Conservation (phyloP, 1,140 invertebrate species). For the Aphelenchoides fujianensis region DNA sequence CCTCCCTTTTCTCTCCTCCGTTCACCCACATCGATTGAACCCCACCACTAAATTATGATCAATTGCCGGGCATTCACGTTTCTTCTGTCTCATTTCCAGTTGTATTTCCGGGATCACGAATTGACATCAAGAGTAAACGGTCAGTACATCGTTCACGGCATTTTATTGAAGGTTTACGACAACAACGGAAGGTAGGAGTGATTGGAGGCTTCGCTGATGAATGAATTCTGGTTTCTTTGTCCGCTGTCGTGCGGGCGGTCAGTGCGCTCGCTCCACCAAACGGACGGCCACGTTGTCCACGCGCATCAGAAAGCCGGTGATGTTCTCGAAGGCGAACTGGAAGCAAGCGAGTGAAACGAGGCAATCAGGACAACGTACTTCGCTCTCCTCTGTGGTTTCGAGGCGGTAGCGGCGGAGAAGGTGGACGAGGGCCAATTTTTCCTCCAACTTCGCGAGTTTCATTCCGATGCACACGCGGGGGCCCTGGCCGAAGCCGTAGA, state of each 20-base stretch:
- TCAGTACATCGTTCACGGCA: too few species aligned
- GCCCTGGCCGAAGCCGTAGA: slow-evolving; percentile 64
- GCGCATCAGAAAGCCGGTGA: neutral
- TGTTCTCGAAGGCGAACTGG: neutral
- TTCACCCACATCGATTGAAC: too few species aligned
- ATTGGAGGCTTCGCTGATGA: neutral
- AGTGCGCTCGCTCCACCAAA: neutral
- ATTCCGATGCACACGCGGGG: slow-evolving; percentile 67
- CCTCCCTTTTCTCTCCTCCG: neutral
- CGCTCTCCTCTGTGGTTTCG: slow-evolving; percentile 4
- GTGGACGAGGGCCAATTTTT: slow-evolving; percentile 68
- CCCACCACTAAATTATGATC: neutral
- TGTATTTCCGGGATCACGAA: neutral
- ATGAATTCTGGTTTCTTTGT: neutral
- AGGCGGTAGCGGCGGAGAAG: slow-evolving; percentile 45
- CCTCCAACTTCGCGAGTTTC: slow-evolving; percentile 70
- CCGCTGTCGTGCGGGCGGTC: too few species aligned
- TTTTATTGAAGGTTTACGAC: neutral
- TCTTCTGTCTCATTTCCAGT: neutral
- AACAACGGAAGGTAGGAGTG: neutral
- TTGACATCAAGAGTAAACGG: too few species aligned
- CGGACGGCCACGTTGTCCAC: neutral
- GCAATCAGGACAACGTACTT: slow-evolving; percentile 1
- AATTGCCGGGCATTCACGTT: neutral
- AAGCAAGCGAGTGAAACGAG: neutral